Conservation (phyloP, 2,113 vertebrate genomes). For the Heptranchias perlo region DNA sequence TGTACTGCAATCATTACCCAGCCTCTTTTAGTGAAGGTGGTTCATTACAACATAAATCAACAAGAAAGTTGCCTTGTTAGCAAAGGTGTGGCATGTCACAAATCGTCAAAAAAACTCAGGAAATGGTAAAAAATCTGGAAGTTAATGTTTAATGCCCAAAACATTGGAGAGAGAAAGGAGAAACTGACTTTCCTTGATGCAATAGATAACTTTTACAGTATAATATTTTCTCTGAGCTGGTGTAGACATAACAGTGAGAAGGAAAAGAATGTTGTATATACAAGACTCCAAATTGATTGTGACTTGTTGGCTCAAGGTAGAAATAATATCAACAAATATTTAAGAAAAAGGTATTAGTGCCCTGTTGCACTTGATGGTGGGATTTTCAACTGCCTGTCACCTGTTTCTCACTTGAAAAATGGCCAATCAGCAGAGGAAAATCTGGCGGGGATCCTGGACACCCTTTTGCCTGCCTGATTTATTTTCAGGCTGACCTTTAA, state of each 20-base stretch:
- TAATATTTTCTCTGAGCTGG: background rate
- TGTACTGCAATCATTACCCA: conserved; percentile 22
- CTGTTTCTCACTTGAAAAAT: background rate
- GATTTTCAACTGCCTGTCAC: background rate
- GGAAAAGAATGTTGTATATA: conserved; percentile 5
- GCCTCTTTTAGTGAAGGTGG: background rate
- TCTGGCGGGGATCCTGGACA: background rate
- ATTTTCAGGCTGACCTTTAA: no score
- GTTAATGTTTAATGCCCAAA: background rate
- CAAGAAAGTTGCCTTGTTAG: background rate
- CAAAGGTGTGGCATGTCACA: background rate
- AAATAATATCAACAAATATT: conserved; percentile 1
- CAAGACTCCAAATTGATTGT: background rate
- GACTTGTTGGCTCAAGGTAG: background rate
- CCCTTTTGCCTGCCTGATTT: background rate
- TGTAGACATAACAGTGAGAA: conserved; percentile 1
- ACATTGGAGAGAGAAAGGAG: background rate
- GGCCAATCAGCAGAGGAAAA: background rate
- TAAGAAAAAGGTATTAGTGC: background rate
- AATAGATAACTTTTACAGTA: background rate
- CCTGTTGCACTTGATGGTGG: background rate
- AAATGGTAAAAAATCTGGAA: background rate
- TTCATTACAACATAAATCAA: conserved; percentile 18
- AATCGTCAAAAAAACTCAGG: background rate
- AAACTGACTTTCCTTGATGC: background rate